These are phyloP conservation scores for Athalia circularis DNA, from an alignment of 2,888 invertebrate species.

Conservation along the genomic window DNA sequence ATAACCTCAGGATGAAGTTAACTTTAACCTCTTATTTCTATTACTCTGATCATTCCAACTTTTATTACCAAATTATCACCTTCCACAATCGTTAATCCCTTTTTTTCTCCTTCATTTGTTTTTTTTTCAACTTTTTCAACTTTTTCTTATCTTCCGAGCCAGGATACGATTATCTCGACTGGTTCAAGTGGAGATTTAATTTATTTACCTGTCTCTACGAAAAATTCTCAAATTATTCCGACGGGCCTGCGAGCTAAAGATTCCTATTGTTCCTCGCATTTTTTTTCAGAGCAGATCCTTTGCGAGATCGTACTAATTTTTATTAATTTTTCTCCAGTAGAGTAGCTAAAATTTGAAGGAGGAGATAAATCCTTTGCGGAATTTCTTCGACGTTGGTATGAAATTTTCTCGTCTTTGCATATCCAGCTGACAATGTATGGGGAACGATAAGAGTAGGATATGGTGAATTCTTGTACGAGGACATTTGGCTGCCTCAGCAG, in stretches of 20 bases:
- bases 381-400: background rate
- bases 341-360: too few relatives aligned
- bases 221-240: too few relatives aligned
- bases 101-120: background rate
- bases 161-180: too few relatives aligned
- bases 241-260: too few relatives aligned
- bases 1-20: background rate
- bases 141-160: too few relatives aligned
- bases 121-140: background rate
- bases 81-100: background rate
- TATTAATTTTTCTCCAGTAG: too few relatives aligned
- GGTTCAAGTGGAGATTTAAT: too few relatives aligned
- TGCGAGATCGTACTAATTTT: too few relatives aligned
- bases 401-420: conserved; percentile 21
- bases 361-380: too few relatives aligned
- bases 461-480: background rate
- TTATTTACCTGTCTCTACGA: too few relatives aligned
- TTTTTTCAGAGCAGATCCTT: too few relatives aligned
- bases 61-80: background rate
- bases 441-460: background rate
- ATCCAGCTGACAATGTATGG: background rate
- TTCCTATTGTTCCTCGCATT: too few relatives aligned
- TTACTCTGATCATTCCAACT: background rate
- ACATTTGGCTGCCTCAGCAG: conserved; percentile 43
- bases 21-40: background rate